Conservation (phyloP, 1,140 invertebrate species). For the Archegozetes longisetosus region DNA sequence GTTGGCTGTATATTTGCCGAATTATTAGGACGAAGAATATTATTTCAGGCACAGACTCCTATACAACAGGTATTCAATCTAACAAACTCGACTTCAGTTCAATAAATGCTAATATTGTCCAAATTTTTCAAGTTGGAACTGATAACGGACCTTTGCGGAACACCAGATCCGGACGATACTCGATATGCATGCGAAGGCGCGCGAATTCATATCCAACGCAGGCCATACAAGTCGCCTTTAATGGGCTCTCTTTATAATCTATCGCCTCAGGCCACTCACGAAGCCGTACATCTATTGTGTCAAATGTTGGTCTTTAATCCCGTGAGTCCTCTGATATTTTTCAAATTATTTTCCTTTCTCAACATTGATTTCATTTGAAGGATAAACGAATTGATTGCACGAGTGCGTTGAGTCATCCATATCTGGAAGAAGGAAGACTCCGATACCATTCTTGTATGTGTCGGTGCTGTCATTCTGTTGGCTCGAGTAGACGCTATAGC, state of each 20-base stretch:
- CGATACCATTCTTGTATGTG: slow-evolving; percentile 99
- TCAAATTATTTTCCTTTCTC: background rate
- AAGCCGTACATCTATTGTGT: slow-evolving; percentile 91
- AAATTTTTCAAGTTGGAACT: slow-evolving; percentile 59
- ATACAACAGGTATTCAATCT: slow-evolving; percentile 60
- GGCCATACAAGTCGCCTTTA: slow-evolving; percentile 70
- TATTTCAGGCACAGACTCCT: slow-evolving; percentile 91
- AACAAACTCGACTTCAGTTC: background rate
- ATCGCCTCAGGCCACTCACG: slow-evolving; percentile 79
- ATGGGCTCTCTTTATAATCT: slow-evolving; percentile 79
- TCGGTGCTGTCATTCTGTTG: slow-evolving; percentile 65
- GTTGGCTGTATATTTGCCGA: slow-evolving; percentile 99
- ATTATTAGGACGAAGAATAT: slow-evolving; percentile 76
- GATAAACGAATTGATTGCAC: slow-evolving; percentile 84
- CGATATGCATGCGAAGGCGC: slow-evolving; percentile 88
- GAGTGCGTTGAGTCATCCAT: slow-evolving; percentile 86
- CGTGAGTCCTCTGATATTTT: slow-evolving; percentile 39
- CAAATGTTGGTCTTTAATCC: slow-evolving; percentile 98
- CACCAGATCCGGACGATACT: slow-evolving; percentile 85
- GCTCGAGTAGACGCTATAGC: slow-evolving; percentile 62
- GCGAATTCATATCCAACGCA: slow-evolving; percentile 72
- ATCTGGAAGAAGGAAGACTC: slow-evolving; percentile 89
- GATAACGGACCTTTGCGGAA: slow-evolving; percentile 90
- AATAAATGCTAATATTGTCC: background rate
- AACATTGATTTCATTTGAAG: slow-evolving; percentile 32